Percentiles rank a stretch among this genome's conserved stretches.
Evolutionary conservation across 2,888 invertebrate species (phyloP).

Genomic region (Pollenia griseotomentosa): DNA sequence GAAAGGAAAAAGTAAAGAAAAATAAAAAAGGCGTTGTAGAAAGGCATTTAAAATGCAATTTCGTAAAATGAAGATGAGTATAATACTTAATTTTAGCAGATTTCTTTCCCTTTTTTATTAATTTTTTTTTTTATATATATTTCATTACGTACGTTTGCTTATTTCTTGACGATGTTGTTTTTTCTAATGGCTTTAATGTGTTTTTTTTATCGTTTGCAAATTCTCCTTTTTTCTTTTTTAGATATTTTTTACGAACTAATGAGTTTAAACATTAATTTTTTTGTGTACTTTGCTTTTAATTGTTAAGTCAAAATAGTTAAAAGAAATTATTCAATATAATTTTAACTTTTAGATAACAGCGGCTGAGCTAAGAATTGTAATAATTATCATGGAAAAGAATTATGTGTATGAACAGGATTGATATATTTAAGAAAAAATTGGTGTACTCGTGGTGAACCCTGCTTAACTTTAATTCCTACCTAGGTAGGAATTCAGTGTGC

Average conservation of each 20-base stretch:
- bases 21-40: conserved; percentile 58
- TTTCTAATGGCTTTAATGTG: conserved; percentile 35
- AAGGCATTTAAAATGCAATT: conserved; percentile 73
- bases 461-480: too few relatives aligned
- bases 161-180: conserved; percentile 46
- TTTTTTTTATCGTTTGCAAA: conserved; percentile 20
- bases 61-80: conserved; percentile 69
- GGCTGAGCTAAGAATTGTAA: not conserved
- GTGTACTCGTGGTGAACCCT: too few relatives aligned
- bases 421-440: not conserved
- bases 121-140: not conserved
- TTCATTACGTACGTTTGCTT: conserved; percentile 29
- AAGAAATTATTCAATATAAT: conserved; percentile 8
- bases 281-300: conserved; percentile 7
- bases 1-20: conserved; percentile 38
- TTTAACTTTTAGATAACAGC: not conserved
- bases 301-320: conserved; percentile 7
- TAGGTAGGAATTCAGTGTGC: too few relatives aligned
- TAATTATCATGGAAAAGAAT: not conserved
- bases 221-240: conserved; percentile 1
- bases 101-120: conserved; percentile 18
- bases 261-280: conserved; percentile 50
- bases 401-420: not conserved
- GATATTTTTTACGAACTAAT: conserved; percentile 8
- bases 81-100: conserved; percentile 65